phyloP scores from a whole-genome alignment of 1,140 invertebrate genomes.

The Metopolophium dirhodum region DNA sequence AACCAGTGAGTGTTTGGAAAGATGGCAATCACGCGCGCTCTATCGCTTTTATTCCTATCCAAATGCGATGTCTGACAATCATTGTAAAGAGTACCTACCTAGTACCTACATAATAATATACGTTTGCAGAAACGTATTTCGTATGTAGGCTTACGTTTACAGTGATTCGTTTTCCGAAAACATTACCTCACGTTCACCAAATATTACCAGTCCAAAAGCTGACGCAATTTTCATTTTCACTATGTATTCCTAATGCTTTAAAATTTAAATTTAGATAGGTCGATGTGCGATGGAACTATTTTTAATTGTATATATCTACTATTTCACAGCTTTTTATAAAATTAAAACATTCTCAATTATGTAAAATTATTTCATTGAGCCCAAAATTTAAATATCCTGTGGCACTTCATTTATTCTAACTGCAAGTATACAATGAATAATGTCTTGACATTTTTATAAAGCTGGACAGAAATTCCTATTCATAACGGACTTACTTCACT shows the following conservation, averaged over 20 bases:
- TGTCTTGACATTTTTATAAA: neutral
- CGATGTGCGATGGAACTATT: neutral
- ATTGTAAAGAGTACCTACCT: neutral
- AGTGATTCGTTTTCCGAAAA: neutral
- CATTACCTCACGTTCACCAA: neutral
- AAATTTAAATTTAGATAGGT: neutral
- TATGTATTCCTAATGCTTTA: neutral
- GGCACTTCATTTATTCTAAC: neutral
- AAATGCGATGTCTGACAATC: neutral
- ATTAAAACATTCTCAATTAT: neutral
- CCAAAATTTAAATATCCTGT: neutral
- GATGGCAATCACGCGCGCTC: neutral
- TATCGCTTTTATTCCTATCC: neutral
- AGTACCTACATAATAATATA: neutral
- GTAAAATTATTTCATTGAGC: neutral
- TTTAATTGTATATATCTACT: neutral
- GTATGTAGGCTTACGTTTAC: neutral
- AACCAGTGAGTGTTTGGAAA: neutral
- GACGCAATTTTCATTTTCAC: neutral
- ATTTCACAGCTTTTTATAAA: neutral
- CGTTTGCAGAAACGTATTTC: neutral
- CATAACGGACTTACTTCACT: neutral
- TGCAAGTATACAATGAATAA: neutral
- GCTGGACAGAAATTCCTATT: neutral
- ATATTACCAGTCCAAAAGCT: neutral